These are phyloP conservation scores for Acrossocheilus wenchowensis DNA, from an alignment of 2,797 vertebrate genomes.

Conservation along the genomic window DNA sequence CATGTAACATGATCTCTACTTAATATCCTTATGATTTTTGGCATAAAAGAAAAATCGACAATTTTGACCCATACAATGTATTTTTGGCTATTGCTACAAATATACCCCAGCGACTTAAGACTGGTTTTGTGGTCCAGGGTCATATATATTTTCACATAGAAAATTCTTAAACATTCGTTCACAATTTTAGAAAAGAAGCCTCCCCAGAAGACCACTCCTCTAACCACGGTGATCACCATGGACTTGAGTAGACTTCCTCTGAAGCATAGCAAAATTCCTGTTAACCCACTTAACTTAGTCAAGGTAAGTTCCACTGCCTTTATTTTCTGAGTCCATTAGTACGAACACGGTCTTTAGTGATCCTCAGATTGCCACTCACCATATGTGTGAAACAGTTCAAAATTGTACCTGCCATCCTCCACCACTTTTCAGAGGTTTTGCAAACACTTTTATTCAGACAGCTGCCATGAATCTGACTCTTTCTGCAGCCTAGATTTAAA, in stretches of 20 bases:
- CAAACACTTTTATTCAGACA: not conserved
- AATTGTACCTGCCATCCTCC: not conserved
- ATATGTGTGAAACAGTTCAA: not conserved
- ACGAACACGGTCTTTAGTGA: not conserved
- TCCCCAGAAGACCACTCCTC: slow-evolving; percentile 58
- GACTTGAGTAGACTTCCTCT: slow-evolving; percentile 72
- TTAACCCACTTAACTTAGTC: slow-evolving; percentile 75
- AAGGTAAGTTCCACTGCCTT: slow-evolving; percentile 63
- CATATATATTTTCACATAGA: not conserved
- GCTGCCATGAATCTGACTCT: not conserved
- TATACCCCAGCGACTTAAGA: too few species aligned
- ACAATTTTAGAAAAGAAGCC: slow-evolving; percentile 55
- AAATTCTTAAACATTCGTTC: not conserved
- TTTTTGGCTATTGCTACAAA: too few species aligned
- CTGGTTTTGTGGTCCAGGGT: too few species aligned
- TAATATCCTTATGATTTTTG: too few species aligned
- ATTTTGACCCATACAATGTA: too few species aligned
- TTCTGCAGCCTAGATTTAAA: too few species aligned
- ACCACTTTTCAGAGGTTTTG: not conserved
- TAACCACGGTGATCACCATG: slow-evolving; percentile 72
- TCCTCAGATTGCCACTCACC: not conserved
- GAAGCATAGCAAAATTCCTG: slow-evolving; percentile 75
- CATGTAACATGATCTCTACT: too few species aligned
- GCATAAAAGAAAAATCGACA: too few species aligned
- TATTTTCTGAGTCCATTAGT: not conserved